Evolutionary conservation across 2,888 invertebrate species (phyloP).

Genomic region (Xylocampa areola): DNA sequence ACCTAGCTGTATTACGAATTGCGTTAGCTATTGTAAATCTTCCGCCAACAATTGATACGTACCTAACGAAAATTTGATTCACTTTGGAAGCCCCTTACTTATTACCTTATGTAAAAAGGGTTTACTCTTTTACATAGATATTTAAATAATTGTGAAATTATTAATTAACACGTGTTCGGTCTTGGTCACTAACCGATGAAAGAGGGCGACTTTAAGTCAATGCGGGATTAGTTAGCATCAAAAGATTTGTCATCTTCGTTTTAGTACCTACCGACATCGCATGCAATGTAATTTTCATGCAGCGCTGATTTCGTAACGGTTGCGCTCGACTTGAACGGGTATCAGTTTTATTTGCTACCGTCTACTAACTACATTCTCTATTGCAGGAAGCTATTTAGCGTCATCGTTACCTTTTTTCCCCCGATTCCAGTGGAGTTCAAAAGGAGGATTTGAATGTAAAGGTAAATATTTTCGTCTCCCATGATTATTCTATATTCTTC

Average conservation of each 20-base stretch:
- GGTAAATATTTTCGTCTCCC: too few relatives aligned
- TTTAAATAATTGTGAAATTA: too few relatives aligned
- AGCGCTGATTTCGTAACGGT: constrained; percentile 88
- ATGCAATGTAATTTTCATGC: constrained; percentile 83
- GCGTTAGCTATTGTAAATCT: too few relatives aligned
- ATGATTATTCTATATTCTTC: too few relatives aligned
- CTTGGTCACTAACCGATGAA: constrained; percentile 2
- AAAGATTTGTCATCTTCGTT: constrained; percentile 55
- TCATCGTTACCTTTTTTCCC: constrained; percentile 28
- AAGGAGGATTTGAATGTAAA: too few relatives aligned
- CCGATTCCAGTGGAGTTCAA: too few relatives aligned
- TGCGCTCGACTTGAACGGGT: constrained; percentile 88
- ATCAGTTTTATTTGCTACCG: constrained; percentile 82
- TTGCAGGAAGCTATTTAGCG: constrained; percentile 50
- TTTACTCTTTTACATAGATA: too few relatives aligned
- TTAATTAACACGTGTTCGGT: constrained; percentile 24
- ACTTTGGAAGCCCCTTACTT: too few relatives aligned
- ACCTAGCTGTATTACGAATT: too few relatives aligned
- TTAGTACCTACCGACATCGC: constrained; percentile 57
- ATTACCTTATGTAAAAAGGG: too few relatives aligned
- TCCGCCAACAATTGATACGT: not conserved
- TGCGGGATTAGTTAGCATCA: constrained; percentile 43
- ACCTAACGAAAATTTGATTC: not conserved
- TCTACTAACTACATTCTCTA: constrained; percentile 78
- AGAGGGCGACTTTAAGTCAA: constrained; percentile 30